phyloP scores from a whole-genome alignment of 2,888 invertebrate genomes.

The Teleiodes luculella region DNA sequence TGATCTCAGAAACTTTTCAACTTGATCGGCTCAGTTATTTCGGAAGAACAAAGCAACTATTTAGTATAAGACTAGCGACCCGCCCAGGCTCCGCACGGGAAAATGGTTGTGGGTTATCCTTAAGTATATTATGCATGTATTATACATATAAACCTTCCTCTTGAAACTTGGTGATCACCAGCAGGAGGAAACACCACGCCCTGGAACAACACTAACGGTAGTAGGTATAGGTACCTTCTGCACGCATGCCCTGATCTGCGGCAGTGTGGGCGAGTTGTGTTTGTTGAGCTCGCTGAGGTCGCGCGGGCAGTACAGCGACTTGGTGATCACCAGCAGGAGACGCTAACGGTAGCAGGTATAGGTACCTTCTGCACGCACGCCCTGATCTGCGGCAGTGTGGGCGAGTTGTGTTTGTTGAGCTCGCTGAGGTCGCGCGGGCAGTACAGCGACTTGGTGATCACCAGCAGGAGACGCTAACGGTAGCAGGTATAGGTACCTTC shows the following conservation, averaged over 20 bases:
- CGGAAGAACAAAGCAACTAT: no score
- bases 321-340: background rate
- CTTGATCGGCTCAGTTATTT: no score
- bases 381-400: conserved; percentile 29
- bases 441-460: conserved; percentile 79
- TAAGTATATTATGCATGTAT: no score
- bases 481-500: no score
- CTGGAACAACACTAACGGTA: background rate
- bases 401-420: conserved; percentile 42
- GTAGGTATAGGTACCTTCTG: background rate
- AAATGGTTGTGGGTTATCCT: no score
- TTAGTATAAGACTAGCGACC: no score
- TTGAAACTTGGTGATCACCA: no score
- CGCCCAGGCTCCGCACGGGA: no score
- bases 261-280: conserved; percentile 30
- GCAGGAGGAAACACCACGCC: no score
- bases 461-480: conserved; percentile 79
- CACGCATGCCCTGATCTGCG: conserved; percentile 23
- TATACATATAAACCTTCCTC: no score
- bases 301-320: conserved; percentile 76
- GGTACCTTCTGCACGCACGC: background rate
- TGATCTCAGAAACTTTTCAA: no score
- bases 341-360: background rate
- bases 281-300: conserved; percentile 66
- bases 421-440: conserved; percentile 76